Evolutionary conservation across 2,888 invertebrate species (phyloP).

Genomic region (Caenorhabditis plicata): DNA sequence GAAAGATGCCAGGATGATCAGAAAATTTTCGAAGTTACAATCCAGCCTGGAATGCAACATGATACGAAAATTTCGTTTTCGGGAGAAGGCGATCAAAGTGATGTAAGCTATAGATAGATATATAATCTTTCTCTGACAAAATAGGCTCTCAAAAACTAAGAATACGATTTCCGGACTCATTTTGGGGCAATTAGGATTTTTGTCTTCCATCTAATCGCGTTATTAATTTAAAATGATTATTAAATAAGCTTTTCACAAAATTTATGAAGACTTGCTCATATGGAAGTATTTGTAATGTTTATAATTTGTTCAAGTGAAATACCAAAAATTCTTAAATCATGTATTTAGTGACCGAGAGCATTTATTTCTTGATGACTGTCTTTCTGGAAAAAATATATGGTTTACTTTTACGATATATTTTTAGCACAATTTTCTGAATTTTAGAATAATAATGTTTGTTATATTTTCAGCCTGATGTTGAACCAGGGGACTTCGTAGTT

Average conservation of each 20-base stretch:
- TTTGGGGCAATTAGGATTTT: no score
- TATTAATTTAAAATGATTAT: no score
- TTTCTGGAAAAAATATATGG: no score
- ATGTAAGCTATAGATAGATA: conserved; percentile 68
- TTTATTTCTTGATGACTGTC: no score
- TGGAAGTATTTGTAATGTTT: not conserved
- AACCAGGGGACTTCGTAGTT: conserved; percentile 86
- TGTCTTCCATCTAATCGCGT: no score
- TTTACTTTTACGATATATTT: conserved; percentile 7
- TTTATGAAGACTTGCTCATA: not conserved
- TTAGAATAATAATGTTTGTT: no score
- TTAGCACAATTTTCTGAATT: conserved; percentile 1
- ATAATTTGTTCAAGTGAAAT: not conserved
- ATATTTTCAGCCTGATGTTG: conserved; percentile 75
- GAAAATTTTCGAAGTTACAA: conserved; percentile 79
- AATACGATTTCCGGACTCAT: no score
- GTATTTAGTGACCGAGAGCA: no score
- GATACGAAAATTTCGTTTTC: conserved; percentile 82
- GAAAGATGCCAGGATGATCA: conserved; percentile 81
- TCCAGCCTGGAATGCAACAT: conserved; percentile 86
- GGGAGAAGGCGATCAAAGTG: conserved; percentile 83
- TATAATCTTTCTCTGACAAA: no score
- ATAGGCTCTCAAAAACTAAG: no score
- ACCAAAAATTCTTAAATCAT: no score
- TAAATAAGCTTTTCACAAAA: not conserved